Percentiles rank a stretch among this genome's conserved stretches.
phyloP scores from a whole-genome alignment of 2,888 invertebrate species.

The Eumerus sabulonum region DNA sequence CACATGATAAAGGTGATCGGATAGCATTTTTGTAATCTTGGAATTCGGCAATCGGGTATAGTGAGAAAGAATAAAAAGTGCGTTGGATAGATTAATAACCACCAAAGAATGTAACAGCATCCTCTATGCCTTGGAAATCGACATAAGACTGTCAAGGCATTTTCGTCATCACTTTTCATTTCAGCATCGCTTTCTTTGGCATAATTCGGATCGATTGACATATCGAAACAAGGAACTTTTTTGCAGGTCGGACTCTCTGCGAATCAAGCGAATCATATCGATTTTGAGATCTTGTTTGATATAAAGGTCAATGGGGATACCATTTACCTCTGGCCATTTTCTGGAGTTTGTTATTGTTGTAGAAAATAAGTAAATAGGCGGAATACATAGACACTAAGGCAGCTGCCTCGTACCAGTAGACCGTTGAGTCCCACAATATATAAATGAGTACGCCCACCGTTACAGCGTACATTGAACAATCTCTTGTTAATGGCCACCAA shows the following conservation, averaged over 20 bases:
- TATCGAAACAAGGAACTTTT: constrained; percentile 35
- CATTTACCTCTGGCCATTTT: constrained; percentile 28
- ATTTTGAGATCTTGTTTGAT: no score
- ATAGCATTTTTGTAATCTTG: constrained; percentile 80
- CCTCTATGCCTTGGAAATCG: constrained; percentile 80
- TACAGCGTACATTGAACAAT: constrained; percentile 88
- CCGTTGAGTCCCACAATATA: constrained; percentile 89
- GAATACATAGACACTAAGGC: constrained; percentile 84
- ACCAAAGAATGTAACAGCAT: constrained; percentile 81
- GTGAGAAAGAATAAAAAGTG: constrained; percentile 85
- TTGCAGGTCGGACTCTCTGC: constrained; percentile 24
- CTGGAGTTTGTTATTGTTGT: constrained; percentile 35
- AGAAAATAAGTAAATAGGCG: constrained; percentile 42
- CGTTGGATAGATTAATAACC: constrained; percentile 86
- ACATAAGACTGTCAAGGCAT: constrained; percentile 2
- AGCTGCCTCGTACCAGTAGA: constrained; percentile 91
- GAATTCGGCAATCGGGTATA: constrained; percentile 87
- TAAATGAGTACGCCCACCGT: constrained; percentile 90
- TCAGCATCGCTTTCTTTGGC: constrained; percentile 20
- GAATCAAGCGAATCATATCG: no score
- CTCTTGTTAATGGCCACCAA: constrained; percentile 92
- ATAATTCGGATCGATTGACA: neutral
- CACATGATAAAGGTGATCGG: constrained; percentile 86
- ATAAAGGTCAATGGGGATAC: neutral
- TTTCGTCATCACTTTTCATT: neutral